Percentiles rank a stretch among this genome's conserved stretches.
Evolutionary conservation across 2,888 invertebrate genomes (phyloP).

Genomic region (Drosophila heteroneura): DNA sequence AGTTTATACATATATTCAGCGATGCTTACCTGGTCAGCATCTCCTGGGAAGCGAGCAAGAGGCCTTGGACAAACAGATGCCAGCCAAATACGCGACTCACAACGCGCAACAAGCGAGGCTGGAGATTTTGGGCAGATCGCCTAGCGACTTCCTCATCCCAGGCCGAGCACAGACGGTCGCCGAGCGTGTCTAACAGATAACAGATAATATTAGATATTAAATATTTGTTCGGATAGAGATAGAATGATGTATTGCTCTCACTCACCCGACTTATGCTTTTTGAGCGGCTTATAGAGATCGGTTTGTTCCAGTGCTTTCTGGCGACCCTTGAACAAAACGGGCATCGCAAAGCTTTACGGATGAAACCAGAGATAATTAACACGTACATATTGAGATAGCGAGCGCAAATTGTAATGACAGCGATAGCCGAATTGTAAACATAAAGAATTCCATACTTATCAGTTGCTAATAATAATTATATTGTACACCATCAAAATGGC

Average conservation of each 20-base stretch:
- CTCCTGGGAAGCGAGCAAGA: slow-evolving; percentile 87
- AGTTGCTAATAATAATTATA: background rate
- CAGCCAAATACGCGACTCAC: slow-evolving; percentile 87
- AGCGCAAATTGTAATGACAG: background rate
- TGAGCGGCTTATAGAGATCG: slow-evolving; percentile 91
- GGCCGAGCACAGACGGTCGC: slow-evolving; percentile 87
- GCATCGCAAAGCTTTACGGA: slow-evolving; percentile 90
- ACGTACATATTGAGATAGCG: background rate
- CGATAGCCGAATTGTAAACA: background rate
- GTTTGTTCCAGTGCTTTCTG: slow-evolving; percentile 89
- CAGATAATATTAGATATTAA: slow-evolving; percentile 5
- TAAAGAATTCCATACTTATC: slow-evolving; percentile 2
- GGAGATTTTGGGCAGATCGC: slow-evolving; percentile 68
- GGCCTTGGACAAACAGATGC: slow-evolving; percentile 87
- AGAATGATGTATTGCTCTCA: background rate
- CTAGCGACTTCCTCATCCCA: slow-evolving; percentile 87
- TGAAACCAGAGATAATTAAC: slow-evolving; percentile 10
- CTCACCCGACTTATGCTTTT: slow-evolving; percentile 88
- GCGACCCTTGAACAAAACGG: slow-evolving; percentile 91
- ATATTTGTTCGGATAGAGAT: background rate
- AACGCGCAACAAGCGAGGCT: slow-evolving; percentile 85
- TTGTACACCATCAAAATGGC: background rate
- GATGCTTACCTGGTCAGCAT: slow-evolving; percentile 86
- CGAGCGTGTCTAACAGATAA: slow-evolving; percentile 84
- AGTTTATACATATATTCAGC: background rate